phyloP scores from a whole-genome alignment of 2,888 invertebrate genomes.

The Drosophila anomalipes region DNA sequence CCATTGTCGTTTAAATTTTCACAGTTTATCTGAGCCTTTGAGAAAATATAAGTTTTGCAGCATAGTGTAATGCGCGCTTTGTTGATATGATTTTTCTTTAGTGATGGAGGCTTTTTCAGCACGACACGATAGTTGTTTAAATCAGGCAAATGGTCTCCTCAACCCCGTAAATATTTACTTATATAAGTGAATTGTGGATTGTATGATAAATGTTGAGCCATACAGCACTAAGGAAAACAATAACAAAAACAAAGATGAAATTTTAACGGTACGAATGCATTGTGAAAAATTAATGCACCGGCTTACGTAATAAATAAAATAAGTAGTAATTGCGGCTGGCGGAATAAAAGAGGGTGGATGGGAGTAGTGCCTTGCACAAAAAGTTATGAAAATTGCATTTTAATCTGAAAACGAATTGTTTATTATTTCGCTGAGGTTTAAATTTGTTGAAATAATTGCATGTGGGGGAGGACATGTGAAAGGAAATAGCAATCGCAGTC shows the following conservation, averaged over 20 bases:
- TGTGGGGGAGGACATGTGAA: slow-evolving; percentile 35
- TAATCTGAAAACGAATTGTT: slow-evolving; percentile 80
- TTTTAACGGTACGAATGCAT: slow-evolving; percentile 53
- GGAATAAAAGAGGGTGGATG: slow-evolving; percentile 13
- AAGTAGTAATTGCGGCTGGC: slow-evolving; percentile 71
- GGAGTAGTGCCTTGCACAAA: slow-evolving; percentile 42
- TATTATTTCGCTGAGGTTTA: slow-evolving; percentile 80
- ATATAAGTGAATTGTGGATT: slow-evolving; percentile 51
- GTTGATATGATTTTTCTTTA: slow-evolving; percentile 4
- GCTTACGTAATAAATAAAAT: slow-evolving; percentile 77
- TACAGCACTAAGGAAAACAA: slow-evolving; percentile 27
- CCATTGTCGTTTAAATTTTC: neutral
- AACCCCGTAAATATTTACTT: slow-evolving; percentile 61
- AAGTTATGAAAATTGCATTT: slow-evolving; percentile 80
- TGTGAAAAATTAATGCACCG: slow-evolving; percentile 77
- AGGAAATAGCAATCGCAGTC: slow-evolving; percentile 70
- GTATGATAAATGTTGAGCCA: slow-evolving; percentile 49
- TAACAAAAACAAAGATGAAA: slow-evolving; percentile 28
- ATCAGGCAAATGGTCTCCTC: slow-evolving; percentile 61
- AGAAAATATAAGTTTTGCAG: neutral
- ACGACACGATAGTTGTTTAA: slow-evolving; percentile 62
- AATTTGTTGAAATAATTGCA: slow-evolving; percentile 80
- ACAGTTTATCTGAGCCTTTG: neutral
- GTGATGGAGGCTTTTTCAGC: slow-evolving; percentile 37
- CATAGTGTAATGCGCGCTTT: neutral